Evolutionary conservation across 2,113 vertebrate species (phyloP).

Genomic region (Catagonus wagneri): DNA sequence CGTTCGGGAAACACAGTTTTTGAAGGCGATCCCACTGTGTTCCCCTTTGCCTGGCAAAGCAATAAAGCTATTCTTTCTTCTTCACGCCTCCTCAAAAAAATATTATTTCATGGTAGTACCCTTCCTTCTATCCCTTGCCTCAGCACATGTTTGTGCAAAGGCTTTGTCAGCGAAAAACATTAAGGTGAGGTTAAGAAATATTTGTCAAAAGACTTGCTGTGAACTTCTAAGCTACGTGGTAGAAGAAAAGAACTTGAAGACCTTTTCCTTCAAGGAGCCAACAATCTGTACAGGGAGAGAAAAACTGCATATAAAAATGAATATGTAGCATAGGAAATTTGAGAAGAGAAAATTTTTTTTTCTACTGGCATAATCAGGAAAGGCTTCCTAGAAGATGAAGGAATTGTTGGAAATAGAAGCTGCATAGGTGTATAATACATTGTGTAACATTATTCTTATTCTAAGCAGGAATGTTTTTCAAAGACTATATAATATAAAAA

Average conservation of each 20-base stretch:
- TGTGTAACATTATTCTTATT: constrained; percentile 4
- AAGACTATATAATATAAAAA: background rate
- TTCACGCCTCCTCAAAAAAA: background rate
- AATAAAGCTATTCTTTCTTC: too few species aligned
- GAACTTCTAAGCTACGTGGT: background rate
- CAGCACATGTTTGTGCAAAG: background rate
- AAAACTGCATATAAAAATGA: background rate
- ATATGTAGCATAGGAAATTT: background rate
- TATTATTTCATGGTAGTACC: background rate
- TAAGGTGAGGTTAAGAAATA: background rate
- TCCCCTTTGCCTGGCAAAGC: too few species aligned
- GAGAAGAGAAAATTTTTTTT: background rate
- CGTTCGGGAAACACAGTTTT: background rate
- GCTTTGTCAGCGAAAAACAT: background rate
- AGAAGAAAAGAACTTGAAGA: background rate
- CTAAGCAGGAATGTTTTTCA: constrained; percentile 45
- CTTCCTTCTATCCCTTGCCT: background rate
- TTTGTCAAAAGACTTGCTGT: background rate
- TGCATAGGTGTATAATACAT: background rate
- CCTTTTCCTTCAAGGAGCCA: background rate
- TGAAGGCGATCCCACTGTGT: too few species aligned
- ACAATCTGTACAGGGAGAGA: background rate
- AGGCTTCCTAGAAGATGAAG: background rate
- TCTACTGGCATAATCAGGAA: background rate
- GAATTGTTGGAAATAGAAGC: background rate